Conservation (phyloP, 2,888 invertebrate genomes). For the Drosophila algonquin region DNA sequence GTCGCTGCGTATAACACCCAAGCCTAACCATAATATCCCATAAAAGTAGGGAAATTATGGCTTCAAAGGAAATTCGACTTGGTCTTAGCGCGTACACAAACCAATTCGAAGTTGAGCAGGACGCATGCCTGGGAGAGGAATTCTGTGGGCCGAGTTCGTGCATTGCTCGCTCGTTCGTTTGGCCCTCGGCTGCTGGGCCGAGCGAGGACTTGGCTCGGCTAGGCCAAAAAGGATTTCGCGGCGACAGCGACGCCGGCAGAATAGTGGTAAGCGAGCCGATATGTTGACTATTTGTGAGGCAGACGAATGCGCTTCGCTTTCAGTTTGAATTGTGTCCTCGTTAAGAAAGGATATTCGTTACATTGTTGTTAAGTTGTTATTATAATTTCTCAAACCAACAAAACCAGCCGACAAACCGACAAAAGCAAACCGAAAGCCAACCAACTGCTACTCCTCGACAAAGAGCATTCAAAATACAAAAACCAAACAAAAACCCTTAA, state of each 20-base stretch:
- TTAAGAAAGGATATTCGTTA: constrained; percentile 85
- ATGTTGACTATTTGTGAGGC: constrained; percentile 83
- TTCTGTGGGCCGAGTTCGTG: constrained; percentile 7
- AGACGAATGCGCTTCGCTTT: constrained; percentile 82
- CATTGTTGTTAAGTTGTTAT: constrained; percentile 84
- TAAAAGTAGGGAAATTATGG: constrained; percentile 41
- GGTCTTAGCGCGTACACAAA: constrained; percentile 49
- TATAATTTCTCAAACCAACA: constrained; percentile 81
- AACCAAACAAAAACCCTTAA: constrained; percentile 21
- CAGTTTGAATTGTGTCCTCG: constrained; percentile 85
- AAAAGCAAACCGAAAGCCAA: constrained; percentile 45
- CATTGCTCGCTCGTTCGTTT: constrained; percentile 7
- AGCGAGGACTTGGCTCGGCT: constrained; percentile 36
- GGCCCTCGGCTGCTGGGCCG: constrained; percentile 23
- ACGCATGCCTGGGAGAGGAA: constrained; percentile 66
- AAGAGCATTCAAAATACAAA: constrained; percentile 45
- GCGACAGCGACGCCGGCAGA: constrained; percentile 72
- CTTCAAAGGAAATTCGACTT: background rate
- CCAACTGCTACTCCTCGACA: constrained; percentile 42
- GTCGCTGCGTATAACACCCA: constrained; percentile 32
- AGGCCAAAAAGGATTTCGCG: constrained; percentile 54
- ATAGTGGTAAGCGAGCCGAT: constrained; percentile 71
- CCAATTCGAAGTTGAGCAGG: constrained; percentile 54
- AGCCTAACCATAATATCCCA: constrained; percentile 16
- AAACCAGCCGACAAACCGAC: constrained; percentile 63